Evolutionary conservation across 2,797 vertebrate species (phyloP).

Genomic region (Ptychadena robeensis): DNA sequence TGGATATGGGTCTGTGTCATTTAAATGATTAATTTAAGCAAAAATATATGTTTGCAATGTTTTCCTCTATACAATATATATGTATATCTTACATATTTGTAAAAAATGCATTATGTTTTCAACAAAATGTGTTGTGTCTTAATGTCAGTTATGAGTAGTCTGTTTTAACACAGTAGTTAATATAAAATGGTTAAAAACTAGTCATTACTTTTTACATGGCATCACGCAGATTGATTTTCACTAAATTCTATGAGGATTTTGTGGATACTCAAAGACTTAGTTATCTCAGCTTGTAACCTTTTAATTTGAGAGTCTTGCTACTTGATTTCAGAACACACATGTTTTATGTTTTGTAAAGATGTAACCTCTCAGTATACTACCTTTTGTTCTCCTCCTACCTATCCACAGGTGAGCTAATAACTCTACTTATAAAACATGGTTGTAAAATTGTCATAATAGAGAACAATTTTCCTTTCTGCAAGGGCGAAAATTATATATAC

Average conservation of each 20-base stretch:
- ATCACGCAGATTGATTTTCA: constrained; percentile 7
- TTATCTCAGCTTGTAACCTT: constrained; percentile 53
- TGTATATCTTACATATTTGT: too few species aligned
- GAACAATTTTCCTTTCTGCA: not conserved
- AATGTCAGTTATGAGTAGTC: too few species aligned
- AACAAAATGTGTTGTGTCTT: too few species aligned
- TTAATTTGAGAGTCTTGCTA: constrained; percentile 31
- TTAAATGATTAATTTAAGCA: too few species aligned
- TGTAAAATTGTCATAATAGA: constrained; percentile 37
- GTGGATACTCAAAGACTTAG: constrained; percentile 12
- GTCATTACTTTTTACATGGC: not conserved
- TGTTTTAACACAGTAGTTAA: not conserved
- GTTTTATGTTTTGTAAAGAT: constrained; percentile 36
- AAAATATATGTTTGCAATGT: too few species aligned
- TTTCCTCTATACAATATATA: too few species aligned
- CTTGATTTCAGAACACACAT: constrained; percentile 45
- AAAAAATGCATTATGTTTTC: too few species aligned
- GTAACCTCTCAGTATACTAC: constrained; percentile 41
- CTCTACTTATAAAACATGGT: constrained; percentile 42
- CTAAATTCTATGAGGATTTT: not conserved
- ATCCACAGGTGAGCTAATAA: constrained; percentile 56
- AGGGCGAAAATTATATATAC: not conserved
- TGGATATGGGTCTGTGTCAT: too few species aligned
- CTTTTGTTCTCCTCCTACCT: constrained; percentile 17
- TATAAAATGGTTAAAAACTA: not conserved